Evolutionary conservation across 2,888 invertebrate species (phyloP), one percentile per base, ranked within the genome.

Genomic region (Deladenus siricidicola): DNA sequence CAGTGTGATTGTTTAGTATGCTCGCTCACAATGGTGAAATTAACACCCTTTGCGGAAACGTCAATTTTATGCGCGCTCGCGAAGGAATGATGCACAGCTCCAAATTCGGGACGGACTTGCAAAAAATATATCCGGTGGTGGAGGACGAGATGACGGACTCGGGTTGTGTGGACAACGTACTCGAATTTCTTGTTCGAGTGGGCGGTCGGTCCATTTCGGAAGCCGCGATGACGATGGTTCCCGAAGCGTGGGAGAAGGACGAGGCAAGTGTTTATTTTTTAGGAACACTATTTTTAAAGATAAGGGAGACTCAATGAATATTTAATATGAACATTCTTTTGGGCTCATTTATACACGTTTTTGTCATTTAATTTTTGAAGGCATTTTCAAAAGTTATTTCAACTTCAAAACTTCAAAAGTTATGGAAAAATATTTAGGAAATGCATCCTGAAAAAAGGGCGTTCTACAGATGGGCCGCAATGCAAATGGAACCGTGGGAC

Each of bases 1-100:
- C n/a, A n/a, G n/a, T n/a, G n/a, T n/a, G n/a, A n/a, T n/a, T n/a
- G 44, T 62, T 1, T 80, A 87, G 90, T 79, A 85, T 89, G 78
- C 83, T 98, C 72, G 96, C 96, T 65, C 98, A 98, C 84, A 98
- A 98, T 83, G 98, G 98, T 67, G 98, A 98, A 84, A 98, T 98
- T 23, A 53, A 98, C 83, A 98, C 98, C 17, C 85, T 98, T 71
- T 86, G 94, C 66, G 98, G 98, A 72, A 98, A 98, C 81, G 90
- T 94, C 8, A 98, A 98, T 82, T 85, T 90, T 70, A 98, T 98
- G 96, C 89, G 90, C 80, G 96, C 96, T 57, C 87, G 98, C 58
- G 96, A 96, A 81, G 96, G 96, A 60, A 72, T 75, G 34, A 78
- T 78, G 78, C 66, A 70, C 45, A 71, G 71, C 55, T 57, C 66